Evolutionary conservation across 92 coral and sea anemone species (phyloP), one percentile per base, ranked within the genome.

Genomic region (Porites evermanni): DNA sequence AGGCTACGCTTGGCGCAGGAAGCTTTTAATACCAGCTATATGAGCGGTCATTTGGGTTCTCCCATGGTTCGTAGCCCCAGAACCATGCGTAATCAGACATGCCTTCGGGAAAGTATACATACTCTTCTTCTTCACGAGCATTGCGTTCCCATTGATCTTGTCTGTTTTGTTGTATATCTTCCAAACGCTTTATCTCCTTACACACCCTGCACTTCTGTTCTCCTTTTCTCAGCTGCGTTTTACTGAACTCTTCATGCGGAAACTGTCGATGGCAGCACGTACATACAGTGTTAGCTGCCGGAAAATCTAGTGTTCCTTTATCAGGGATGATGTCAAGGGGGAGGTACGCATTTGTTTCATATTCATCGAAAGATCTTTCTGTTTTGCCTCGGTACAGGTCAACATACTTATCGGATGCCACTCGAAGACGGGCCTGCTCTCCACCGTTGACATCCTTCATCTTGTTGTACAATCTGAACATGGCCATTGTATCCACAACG

Each of bases 121-220:
- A 84, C 0, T 90, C 86, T 8, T 38, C 24, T 13, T 80, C 93
- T 19, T 7, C 1, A 6, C 64, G 74, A 12, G 61, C 90, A 8
- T 12, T 72, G 20, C 89, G 79, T 2, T 54, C 44, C 84, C 92
- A 93, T 29, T 90, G 88, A 24, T 88, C 89, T 75, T 76, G 84
- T 54, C 94, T 81, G 78, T 88, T 84, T 79, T 20, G 50, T 67
- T 81, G 77, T 67, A 93, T 93, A 77, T 93, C 93, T 23, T 78
- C 84, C 13, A 79, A 79, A 18, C 91, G 92, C 79, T 93, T 94
- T 54, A 94, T 79, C 76, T 94, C 93, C 85, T 94, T 94, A 80
- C 97, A 94, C 53, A 94, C 97, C 86, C 91, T 91, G 83, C 97
- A 94, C 72, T 84, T 91, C 90, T 94, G 97, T 67, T 79, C 92